These are phyloP conservation scores for Saxicola maurus DNA, from an alignment of 2,797 vertebrate species.

Conservation along the genomic window DNA sequence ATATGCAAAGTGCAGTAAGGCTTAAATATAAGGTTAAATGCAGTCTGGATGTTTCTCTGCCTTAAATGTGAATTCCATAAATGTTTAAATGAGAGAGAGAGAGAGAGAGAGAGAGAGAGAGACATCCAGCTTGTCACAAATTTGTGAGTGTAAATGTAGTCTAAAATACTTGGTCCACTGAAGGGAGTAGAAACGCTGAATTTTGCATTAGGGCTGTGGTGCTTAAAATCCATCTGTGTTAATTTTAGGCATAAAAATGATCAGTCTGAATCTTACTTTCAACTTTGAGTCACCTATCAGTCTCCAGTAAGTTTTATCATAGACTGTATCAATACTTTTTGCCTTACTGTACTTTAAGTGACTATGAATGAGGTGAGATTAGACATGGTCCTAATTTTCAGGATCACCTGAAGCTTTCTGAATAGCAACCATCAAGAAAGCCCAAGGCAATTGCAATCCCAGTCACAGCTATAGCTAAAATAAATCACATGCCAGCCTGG, in stretches of 20 bases:
- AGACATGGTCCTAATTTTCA: neutral
- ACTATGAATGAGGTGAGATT: neutral
- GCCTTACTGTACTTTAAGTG: neutral
- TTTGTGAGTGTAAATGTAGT: neutral
- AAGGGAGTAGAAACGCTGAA: neutral
- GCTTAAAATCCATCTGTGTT: neutral
- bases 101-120: neutral
- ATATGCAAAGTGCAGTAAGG: neutral
- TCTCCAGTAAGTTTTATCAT: neutral
- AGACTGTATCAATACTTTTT: neutral
- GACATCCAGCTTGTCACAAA: neutral
- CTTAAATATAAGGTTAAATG: neutral
- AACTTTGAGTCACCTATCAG: neutral
- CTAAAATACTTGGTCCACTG: neutral
- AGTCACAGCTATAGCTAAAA: neutral
- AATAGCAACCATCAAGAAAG: neutral
- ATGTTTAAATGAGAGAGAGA: neutral
- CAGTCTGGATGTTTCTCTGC: neutral
- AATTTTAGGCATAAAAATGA: neutral
- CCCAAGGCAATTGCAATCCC: neutral
- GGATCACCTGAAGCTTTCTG: conserved; percentile 5
- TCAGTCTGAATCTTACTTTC: neutral
- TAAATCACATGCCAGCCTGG: neutral
- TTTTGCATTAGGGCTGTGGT: neutral
- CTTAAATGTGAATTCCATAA: neutral